These are phyloP conservation scores for Naso thynnoides DNA, from an alignment of 2,797 vertebrate genomes.

Conservation along the genomic window DNA sequence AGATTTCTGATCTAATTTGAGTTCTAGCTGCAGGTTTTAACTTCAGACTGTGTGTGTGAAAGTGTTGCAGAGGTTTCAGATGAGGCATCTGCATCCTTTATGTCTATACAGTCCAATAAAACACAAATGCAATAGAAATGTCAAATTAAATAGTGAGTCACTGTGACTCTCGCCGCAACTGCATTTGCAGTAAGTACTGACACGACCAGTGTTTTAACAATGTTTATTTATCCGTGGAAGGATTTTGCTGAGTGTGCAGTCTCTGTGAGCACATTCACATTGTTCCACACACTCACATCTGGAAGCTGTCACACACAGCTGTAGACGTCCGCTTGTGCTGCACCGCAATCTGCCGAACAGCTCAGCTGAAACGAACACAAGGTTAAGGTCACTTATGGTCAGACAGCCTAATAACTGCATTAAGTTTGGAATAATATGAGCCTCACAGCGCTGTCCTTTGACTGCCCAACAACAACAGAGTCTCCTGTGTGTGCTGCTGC, in stretches of 20 bases:
- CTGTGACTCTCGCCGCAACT: background rate
- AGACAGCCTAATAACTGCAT: conserved; percentile 50
- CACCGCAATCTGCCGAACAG: conserved; percentile 15
- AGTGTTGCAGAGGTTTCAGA: conserved; percentile 29
- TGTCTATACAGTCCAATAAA: conserved; percentile 47
- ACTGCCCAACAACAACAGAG: conserved; percentile 20
- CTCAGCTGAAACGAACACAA: conserved; percentile 37
- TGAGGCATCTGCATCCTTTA: conserved; percentile 22
- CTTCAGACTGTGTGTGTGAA: conserved; percentile 15
- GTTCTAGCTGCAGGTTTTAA: conserved; percentile 15
- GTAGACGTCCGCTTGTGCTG: conserved; percentile 20
- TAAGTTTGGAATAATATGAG: conserved; percentile 42
- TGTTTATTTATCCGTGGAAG: conserved; percentile 64
- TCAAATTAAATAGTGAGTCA: conserved; percentile 50
- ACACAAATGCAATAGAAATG: conserved; percentile 57
- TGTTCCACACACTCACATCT: conserved; percentile 46
- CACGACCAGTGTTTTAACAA: conserved; percentile 62
- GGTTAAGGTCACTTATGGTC: conserved; percentile 53
- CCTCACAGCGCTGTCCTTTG: conserved; percentile 36
- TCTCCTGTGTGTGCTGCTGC: conserved; percentile 6
- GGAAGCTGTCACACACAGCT: conserved; percentile 53
- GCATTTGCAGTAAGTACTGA: conserved; percentile 39
- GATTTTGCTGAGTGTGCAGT: conserved; percentile 63
- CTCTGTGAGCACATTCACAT: conserved; percentile 38
- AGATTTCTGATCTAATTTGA: conserved; percentile 9